Evolutionary conservation across 2,113 vertebrate genomes (phyloP).

Genomic region (Apaloderma vittatum): DNA sequence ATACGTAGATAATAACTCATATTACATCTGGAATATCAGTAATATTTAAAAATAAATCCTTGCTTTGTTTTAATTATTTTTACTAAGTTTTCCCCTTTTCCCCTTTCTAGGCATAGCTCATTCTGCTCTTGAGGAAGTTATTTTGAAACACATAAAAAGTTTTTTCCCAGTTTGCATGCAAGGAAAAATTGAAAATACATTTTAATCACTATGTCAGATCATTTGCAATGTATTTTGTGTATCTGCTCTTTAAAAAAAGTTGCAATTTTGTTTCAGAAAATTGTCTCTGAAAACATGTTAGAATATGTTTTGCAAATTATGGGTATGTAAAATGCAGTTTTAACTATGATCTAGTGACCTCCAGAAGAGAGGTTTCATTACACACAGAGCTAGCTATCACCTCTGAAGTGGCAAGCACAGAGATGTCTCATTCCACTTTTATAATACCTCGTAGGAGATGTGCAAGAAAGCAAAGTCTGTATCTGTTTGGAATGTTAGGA

Average conservation of each 20-base stretch:
- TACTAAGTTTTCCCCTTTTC: neutral
- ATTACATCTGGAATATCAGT: neutral
- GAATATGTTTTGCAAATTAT: neutral
- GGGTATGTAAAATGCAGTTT: neutral
- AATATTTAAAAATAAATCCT: neutral
- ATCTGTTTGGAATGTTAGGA: neutral
- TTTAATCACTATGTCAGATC: neutral
- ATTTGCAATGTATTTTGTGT: neutral
- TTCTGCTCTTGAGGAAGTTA: neutral
- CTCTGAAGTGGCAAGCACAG: neutral
- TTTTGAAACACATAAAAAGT: accelerated
- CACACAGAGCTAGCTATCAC: neutral
- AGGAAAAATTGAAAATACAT: neutral
- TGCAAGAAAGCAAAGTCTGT: neutral
- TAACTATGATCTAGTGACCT: neutral
- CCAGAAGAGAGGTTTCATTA: neutral
- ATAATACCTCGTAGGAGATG: neutral
- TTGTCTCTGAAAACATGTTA: neutral
- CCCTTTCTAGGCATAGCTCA: neutral
- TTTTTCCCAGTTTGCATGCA: neutral
- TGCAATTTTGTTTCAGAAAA: neutral
- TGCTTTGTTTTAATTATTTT: neutral
- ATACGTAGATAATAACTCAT: neutral
- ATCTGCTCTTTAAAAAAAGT: neutral
- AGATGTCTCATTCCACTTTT: neutral